Evolutionary conservation across 2,888 invertebrate genomes (phyloP), one percentile per base, ranked within the genome.

Genomic region (Apodemia hepburni): DNA sequence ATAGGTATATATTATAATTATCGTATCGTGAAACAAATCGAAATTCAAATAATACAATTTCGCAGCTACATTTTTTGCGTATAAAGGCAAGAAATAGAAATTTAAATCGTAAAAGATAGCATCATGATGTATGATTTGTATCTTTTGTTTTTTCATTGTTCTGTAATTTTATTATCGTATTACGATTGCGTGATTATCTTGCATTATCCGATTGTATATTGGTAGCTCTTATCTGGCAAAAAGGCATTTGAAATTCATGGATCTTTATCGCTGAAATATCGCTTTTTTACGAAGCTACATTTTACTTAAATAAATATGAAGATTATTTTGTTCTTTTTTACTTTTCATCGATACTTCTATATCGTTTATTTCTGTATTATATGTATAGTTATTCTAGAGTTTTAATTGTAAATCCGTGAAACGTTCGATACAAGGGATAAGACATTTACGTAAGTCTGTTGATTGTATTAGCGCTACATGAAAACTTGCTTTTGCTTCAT

Each of bases 171-270:
- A 54, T 85, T 88, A 87, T 78, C 76, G 79, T 78, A 74, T 73
- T 74, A 75, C 71, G 80, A 75, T 87, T 75, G 89, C 89, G 87
- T 89, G 89, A 85, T 73, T 80, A 76, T 78, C 72, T 80, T 77
- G 79, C 83, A 85, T 89, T 82, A 88, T 87, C 87, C 80, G 88
- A 87, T 84, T 87, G 87, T 87, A 87, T 84, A 84, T 88, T 82
- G 83, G 15, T 54, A 80, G 78, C 77, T 79, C 79, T 85, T 88
- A 87, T 87, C 87, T 87, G 74, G 81, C 82, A 83, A 84, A 11
- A 86, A 80, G 81, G 81, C 83, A 86, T 87, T 87, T 84, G 83
- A 85, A 87, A 86, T 87, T 86, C 86, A 85, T 84, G 83, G 81
- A 78, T 78, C 78, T 75, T 80, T 75, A 77, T 80, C 76, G 82